These are phyloP conservation scores for Malurus elegans DNA, from an alignment of 2,113 vertebrate genomes.

Conservation along the genomic window DNA sequence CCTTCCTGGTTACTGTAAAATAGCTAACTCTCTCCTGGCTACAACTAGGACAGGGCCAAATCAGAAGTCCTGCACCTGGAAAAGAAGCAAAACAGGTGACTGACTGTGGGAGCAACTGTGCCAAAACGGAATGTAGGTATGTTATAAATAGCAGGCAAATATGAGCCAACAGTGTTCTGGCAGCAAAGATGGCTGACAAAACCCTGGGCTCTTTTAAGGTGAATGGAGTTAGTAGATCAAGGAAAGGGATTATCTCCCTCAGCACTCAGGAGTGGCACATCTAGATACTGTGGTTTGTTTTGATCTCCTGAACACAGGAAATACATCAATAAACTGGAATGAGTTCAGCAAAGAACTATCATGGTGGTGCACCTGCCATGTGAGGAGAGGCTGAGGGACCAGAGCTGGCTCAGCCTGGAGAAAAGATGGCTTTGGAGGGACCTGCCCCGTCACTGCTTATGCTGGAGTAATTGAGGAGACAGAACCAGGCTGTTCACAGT, in stretches of 20 bases:
- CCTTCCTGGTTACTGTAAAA: background rate
- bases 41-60: background rate
- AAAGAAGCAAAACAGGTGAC: background rate
- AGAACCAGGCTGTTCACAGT: background rate
- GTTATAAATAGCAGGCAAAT: background rate
- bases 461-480: fast-evolving
- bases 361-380: background rate
- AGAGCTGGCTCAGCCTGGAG: background rate
- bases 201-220: background rate
- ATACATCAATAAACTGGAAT: background rate
- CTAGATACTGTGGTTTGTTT: background rate
- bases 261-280: background rate
- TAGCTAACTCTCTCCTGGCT: background rate
- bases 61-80: background rate
- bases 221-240: background rate
- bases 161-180: background rate
- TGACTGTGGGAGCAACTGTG: background rate
- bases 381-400: background rate
- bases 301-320: background rate
- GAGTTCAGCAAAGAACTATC: background rate
- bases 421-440: background rate
- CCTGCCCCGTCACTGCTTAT: background rate
- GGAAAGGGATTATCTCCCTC: background rate
- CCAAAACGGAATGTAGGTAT: fast-evolving
- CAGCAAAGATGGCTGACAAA: background rate